Evolutionary conservation across 2,888 invertebrate genomes (phyloP).

Genomic region (Pseudococcus longispinus): DNA sequence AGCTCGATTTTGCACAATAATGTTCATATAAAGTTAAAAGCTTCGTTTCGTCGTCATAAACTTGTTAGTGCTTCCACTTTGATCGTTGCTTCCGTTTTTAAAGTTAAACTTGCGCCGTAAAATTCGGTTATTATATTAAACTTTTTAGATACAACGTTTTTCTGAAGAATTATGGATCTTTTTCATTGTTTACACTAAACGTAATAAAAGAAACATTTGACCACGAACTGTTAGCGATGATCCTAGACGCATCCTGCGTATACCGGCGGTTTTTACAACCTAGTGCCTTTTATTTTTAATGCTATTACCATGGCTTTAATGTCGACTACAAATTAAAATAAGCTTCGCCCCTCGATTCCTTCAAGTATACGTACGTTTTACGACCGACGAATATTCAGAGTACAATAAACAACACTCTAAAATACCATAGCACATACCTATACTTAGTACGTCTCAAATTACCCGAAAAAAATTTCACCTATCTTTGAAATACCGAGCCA

Average conservation of each 20-base stretch:
- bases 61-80: constrained; percentile 45
- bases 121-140: constrained; percentile 44
- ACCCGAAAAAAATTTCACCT: neutral
- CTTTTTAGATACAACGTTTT: constrained; percentile 36
- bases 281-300: constrained; percentile 23
- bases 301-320: constrained; percentile 17
- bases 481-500: neutral
- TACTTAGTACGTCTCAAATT: neutral
- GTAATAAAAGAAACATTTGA: constrained; percentile 40
- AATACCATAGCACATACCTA: neutral
- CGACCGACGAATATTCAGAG: neutral
- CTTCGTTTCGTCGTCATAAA: constrained; percentile 37
- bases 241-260: constrained; percentile 19
- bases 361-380: constrained; percentile 2
- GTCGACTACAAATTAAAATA: constrained; percentile 28
- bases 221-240: constrained; percentile 31
- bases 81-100: constrained; percentile 38
- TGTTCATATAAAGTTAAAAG: constrained; percentile 34
- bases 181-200: constrained; percentile 38
- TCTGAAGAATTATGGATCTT: constrained; percentile 38
- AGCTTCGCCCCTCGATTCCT: constrained; percentile 11
- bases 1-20: constrained; percentile 26
- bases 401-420: neutral
- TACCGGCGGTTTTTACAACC: constrained; percentile 28
- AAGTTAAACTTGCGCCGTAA: constrained; percentile 40